Percentiles rank a stretch among this genome's conserved stretches.
phyloP scores from a whole-genome alignment of 2,797 vertebrate genomes.

The Pachyuromys duprasi region DNA sequence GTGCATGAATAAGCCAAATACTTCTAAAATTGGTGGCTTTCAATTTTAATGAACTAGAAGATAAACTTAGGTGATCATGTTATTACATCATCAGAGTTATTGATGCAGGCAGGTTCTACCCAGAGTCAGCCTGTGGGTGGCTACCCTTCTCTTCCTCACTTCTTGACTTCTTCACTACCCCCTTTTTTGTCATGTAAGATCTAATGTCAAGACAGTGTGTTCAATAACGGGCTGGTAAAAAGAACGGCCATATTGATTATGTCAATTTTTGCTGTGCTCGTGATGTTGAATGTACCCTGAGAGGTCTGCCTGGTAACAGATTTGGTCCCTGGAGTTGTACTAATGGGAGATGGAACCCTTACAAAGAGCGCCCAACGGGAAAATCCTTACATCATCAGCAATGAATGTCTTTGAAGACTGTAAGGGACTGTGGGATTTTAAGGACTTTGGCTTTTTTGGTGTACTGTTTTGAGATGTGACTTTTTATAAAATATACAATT shows the following conservation, averaged over 20 bases:
- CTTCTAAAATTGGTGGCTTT: conserved; percentile 47
- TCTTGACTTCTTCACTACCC: neutral
- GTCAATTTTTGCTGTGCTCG: conserved; percentile 62
- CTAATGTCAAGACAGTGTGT: conserved; percentile 60
- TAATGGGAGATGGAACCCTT: neutral
- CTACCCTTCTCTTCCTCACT: fast-evolving
- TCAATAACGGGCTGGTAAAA: conserved; percentile 59
- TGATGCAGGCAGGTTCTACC: neutral
- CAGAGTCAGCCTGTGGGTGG: neutral
- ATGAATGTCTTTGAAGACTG: neutral
- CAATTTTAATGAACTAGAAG: conserved; percentile 21
- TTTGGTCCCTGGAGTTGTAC: neutral
- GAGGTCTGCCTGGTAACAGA: neutral
- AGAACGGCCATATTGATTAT: conserved; percentile 37
- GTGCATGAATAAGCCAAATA: neutral
- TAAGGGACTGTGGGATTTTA: neutral
- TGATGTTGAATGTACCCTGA: too few relatives aligned
- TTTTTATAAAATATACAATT: neutral
- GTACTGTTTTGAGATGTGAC: neutral
- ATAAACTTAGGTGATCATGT: neutral
- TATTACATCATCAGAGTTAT: neutral
- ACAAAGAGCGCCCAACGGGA: neutral
- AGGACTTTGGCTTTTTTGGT: neutral
- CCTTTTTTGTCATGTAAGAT: neutral
- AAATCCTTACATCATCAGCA: neutral